Conservation (phyloP, 2,888 invertebrate species). For the Choristoneura rosaceana region DNA sequence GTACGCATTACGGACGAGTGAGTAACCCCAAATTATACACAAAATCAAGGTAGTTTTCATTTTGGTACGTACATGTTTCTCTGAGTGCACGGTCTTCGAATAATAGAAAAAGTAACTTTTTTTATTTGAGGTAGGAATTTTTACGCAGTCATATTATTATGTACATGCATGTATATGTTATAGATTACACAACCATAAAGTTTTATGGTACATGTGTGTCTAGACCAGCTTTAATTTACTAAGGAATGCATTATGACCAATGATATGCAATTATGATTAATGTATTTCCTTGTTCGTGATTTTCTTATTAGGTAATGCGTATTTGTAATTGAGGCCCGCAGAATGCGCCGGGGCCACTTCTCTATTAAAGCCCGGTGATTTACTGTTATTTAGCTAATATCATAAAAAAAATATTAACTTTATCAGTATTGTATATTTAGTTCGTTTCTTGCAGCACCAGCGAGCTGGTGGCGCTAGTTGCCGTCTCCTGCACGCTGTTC, state of each 20-base stretch:
- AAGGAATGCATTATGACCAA: conserved; percentile 13
- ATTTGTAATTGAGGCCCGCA: conserved; percentile 20
- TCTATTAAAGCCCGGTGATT: conserved; percentile 13
- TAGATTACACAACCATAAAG: not conserved
- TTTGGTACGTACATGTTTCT: not conserved
- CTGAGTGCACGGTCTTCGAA: not conserved
- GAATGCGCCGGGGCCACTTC: conserved; percentile 5
- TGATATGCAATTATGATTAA: conserved; percentile 27
- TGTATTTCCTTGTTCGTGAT: conserved; percentile 26
- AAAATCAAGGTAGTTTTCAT: conserved; percentile 20
- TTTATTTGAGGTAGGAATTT: not conserved
- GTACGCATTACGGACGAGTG: conserved; percentile 29
- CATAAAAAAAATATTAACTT: too few species aligned
- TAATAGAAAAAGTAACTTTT: not conserved
- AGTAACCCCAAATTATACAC: conserved; percentile 34
- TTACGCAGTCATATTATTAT: not conserved
- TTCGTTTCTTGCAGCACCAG: conserved; percentile 87
- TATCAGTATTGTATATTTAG: too few species aligned
- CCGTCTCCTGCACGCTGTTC: conserved; percentile 93
- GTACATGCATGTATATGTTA: too few species aligned
- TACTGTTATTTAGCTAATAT: not conserved
- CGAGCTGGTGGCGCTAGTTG: conserved; percentile 92
- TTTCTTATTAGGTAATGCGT: conserved; percentile 29
- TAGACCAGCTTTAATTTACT: not conserved
- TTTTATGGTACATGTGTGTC: not conserved